phyloP scores from a whole-genome alignment of 2,797 vertebrate species.

The Amphiprion clarkii region DNA sequence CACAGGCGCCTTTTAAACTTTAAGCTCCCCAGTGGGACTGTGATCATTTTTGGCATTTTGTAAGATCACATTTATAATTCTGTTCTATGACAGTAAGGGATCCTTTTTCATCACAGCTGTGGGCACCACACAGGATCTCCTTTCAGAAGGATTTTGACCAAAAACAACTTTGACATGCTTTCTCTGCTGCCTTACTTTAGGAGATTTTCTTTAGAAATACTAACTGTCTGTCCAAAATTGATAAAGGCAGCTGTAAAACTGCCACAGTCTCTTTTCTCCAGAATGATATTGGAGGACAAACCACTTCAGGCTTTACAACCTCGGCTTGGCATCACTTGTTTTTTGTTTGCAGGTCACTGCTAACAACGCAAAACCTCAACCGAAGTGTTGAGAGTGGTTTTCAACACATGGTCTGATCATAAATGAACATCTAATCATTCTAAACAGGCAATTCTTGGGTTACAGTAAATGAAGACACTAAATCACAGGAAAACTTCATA shows the following conservation, averaged over 20 bases:
- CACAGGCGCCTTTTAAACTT: slow-evolving; percentile 11
- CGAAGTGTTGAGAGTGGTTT: neutral
- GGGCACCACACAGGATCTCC: slow-evolving; percentile 19
- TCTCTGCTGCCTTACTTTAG: neutral
- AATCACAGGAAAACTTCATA: neutral
- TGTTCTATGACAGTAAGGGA: neutral
- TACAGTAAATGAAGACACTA: slow-evolving; percentile 9
- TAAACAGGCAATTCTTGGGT: slow-evolving; percentile 1
- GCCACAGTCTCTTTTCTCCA: neutral
- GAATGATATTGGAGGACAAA: slow-evolving; percentile 7
- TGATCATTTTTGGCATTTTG: slow-evolving; percentile 8
- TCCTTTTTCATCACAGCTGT: slow-evolving; percentile 21
- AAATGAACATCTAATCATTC: slow-evolving; percentile 5
- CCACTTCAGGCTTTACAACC: slow-evolving; percentile 1
- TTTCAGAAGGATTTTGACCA: slow-evolving; percentile 17
- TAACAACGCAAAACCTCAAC: slow-evolving; percentile 5
- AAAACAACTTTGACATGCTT: slow-evolving; percentile 21
- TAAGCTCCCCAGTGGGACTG: neutral
- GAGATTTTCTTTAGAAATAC: slow-evolving; percentile 10
- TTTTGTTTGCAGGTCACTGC: slow-evolving; percentile 11
- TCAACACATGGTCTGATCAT: neutral
- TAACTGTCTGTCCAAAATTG: slow-evolving; percentile 17
- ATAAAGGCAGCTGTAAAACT: neutral
- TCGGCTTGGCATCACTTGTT: neutral
- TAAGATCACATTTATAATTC: slow-evolving; percentile 25